Conservation (phyloP, 1,140 invertebrate genomes). For the Rhagoletis pomonella region DNA sequence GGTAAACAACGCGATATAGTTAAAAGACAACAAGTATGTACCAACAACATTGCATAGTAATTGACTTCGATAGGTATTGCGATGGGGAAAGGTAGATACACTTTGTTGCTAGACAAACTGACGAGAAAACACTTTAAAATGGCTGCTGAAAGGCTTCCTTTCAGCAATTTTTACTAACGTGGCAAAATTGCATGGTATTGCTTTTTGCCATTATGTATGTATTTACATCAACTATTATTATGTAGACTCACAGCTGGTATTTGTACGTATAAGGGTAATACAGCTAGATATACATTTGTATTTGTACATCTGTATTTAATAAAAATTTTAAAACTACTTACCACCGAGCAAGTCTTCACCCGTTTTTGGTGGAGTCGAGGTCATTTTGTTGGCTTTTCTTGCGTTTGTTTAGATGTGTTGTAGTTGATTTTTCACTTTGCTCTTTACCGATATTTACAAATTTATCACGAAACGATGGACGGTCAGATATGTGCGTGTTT, state of each 20-base stretch:
- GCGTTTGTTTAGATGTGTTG: neutral
- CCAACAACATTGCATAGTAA: neutral
- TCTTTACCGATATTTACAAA: neutral
- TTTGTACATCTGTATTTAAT: neutral
- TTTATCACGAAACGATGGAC: slow-evolving; percentile 12
- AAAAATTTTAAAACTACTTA: slow-evolving; percentile 49
- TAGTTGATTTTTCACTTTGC: slow-evolving; percentile 8
- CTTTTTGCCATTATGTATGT: neutral
- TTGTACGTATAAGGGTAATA: neutral
- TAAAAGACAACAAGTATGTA: neutral
- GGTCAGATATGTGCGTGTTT: slow-evolving; percentile 31
- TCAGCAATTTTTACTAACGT: neutral
- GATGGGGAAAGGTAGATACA: neutral
- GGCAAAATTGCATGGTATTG: neutral
- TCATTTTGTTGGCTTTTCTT: slow-evolving; percentile 50
- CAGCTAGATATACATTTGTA: too few species aligned
- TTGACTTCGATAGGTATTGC: neutral
- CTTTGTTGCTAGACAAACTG: neutral
- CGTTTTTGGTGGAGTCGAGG: slow-evolving; percentile 58
- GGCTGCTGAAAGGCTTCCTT: neutral
- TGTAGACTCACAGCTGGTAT: neutral
- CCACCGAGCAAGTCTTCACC: slow-evolving; percentile 59
- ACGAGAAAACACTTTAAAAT: neutral
- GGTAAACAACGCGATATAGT: slow-evolving; percentile 36
- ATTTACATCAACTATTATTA: neutral